Percentiles rank a stretch among this genome's conserved stretches.
Conservation (phyloP, 2,797 vertebrate species). For the Heteromormyrus szaboi region DNA sequence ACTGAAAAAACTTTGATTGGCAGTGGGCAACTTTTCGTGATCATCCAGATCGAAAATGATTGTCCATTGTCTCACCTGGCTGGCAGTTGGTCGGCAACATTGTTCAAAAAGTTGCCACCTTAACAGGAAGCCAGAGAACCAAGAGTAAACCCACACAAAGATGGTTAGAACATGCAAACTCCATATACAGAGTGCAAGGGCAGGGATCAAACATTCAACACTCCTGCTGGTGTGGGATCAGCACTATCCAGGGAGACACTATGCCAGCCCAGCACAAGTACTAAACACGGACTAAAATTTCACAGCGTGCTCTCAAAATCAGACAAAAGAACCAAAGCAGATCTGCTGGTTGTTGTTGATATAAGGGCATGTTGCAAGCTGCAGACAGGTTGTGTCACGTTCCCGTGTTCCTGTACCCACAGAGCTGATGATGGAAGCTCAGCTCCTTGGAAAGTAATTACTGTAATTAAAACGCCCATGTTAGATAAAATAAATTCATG, state of each 20-base stretch:
- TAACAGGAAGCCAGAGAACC: neutral
- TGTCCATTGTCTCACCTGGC: neutral
- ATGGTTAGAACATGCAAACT: neutral
- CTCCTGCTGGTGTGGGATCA: neutral
- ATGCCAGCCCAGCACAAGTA: neutral
- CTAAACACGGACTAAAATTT: neutral
- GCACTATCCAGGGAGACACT: neutral
- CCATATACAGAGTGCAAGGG: neutral
- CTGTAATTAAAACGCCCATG: constrained; percentile 3
- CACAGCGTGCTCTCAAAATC: neutral
- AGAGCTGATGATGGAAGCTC: neutral
- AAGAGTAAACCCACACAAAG: neutral
- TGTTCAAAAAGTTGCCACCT: neutral
- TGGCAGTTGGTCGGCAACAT: neutral
- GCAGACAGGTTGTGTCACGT: neutral
- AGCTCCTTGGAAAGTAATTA: constrained; percentile 2
- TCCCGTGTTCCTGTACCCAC: neutral
- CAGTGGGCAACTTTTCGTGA: neutral
- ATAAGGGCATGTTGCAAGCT: neutral
- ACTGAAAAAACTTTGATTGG: neutral
- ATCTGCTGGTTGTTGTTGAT: neutral
- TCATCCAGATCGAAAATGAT: neutral
- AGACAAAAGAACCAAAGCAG: neutral
- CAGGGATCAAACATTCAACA: neutral
- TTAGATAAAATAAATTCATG: constrained; percentile 7